These are phyloP conservation scores for Heterodera filipjevi DNA, from an alignment of 2,888 invertebrate genomes.

Conservation along the genomic window DNA sequence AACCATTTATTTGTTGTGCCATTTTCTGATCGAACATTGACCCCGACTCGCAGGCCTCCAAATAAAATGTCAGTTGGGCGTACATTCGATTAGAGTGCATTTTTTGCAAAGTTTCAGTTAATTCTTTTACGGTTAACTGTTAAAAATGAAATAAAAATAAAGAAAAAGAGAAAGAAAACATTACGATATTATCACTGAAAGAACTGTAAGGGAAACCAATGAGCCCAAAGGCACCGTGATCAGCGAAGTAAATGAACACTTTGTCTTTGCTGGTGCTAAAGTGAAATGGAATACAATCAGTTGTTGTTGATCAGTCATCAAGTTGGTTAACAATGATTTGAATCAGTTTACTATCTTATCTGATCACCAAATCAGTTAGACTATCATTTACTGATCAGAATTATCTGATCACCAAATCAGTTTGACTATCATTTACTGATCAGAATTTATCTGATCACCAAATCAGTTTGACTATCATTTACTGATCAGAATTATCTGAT, in stretches of 20 bases:
- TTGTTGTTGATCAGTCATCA: not conserved
- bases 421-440: no score
- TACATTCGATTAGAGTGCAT: slow-evolving; percentile 69
- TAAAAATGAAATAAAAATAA: slow-evolving; percentile 7
- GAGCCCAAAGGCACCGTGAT: slow-evolving; percentile 72
- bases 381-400: no score
- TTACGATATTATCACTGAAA: slow-evolving; percentile 63
- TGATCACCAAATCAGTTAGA: no score
- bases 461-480: no score
- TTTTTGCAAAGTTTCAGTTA: slow-evolving; percentile 65
- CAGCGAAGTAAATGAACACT: slow-evolving; percentile 73
- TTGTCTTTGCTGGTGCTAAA: slow-evolving; percentile 71
- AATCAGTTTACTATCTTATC: no score
- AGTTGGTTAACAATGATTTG: no score
- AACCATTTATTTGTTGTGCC: slow-evolving; percentile 69
- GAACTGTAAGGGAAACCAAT: slow-evolving; percentile 69
- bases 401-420: no score
- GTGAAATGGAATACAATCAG: not conserved
- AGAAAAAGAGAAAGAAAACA: not conserved
- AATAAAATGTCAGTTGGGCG: slow-evolving; percentile 71
- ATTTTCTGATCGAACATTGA: slow-evolving; percentile 72
- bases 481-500: no score
- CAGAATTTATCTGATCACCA: no score
- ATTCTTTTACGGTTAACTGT: slow-evolving; percentile 66
- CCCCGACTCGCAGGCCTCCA: slow-evolving; percentile 73